Percentiles rank a stretch among this genome's conserved stretches.
Evolutionary conservation across 2,797 vertebrate species (phyloP).

Genomic region (Glyptemys insculpta): DNA sequence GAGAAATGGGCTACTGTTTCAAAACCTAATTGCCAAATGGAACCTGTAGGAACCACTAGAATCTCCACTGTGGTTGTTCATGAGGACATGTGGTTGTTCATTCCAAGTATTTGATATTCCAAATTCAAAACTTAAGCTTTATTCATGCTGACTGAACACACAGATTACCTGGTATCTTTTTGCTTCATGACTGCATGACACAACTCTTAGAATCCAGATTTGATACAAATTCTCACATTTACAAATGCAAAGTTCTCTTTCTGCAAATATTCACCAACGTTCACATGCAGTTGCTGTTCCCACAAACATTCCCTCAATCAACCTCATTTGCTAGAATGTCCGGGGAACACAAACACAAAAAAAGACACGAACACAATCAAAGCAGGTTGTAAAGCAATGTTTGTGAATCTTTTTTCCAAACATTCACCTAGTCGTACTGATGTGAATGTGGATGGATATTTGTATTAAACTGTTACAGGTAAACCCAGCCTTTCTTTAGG

Average conservation of each 20-base stretch:
- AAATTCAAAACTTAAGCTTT: background rate
- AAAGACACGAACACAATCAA: background rate
- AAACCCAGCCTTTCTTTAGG: slow-evolving; percentile 42
- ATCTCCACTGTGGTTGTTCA: background rate
- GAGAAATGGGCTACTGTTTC: background rate
- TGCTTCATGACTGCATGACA: background rate
- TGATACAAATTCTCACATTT: background rate
- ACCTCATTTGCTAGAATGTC: background rate
- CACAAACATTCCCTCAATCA: background rate
- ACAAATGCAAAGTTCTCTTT: background rate
- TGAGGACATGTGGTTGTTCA: background rate
- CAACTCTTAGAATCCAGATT: background rate
- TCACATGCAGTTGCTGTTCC: background rate
- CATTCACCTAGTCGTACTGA: background rate
- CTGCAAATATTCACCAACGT: background rate
- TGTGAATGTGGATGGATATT: background rate
- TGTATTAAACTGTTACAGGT: slow-evolving; percentile 34
- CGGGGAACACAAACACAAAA: background rate
- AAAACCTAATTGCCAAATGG: background rate
- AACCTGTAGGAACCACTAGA: background rate
- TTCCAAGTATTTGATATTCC: background rate
- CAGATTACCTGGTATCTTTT: background rate
- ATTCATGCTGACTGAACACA: background rate
- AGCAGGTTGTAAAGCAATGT: background rate
- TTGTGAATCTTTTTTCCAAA: background rate